Base-by-base conservation (phyloP, 2,797 vertebrate species). In the Pangasius larnaudii region DNA sequence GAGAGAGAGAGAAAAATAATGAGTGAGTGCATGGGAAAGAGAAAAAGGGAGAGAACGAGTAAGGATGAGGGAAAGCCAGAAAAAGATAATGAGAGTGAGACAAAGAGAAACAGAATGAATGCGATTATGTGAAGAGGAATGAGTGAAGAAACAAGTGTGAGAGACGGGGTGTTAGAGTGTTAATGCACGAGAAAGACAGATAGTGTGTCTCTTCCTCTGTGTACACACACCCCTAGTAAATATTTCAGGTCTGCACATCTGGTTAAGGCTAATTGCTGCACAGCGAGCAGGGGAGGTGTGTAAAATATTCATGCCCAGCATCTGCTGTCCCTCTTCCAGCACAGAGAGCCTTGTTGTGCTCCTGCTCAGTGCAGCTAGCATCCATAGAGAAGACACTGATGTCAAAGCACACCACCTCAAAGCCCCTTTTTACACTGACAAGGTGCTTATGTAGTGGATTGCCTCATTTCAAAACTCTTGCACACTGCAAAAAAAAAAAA, bases 171-270 rank as follows among this genome's bases (percentile, higher is more conserved):
- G 42, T 77, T 81, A 42, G 2, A 59, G 78, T 39, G 63, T 86
- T 85, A 88, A 84, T 84, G 18, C 69, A 42, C 24, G 6, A 72
- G 63, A 53, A 69, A 30, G 33, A 69, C 67, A 39, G 65, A 80
- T 36, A 81, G 87, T 90, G 59, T 42, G 22, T 65, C 49, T 18
- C 42, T 49, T 83, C 4, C 71, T 49, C 58, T 61, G 71, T 61
- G 30, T 46, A 85, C 75, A 85, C 84, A 86, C 83, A 90, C 84
- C 72, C 69, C 92, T 95, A 94, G 95, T 96, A 96, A 96, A 96
- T 96, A 96, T 96, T 96, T 96, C 94, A 96, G 92, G 94, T 93
- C 94, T 93, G 93, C 94, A 96, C 96, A 96, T 96, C 95, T 95
- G 95, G 95, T 94, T 94, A 94, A 96, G 95, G 95, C 95, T 95